Evolutionary conservation across 2,113 vertebrate genomes (phyloP).

Genomic region (Parus major): DNA sequence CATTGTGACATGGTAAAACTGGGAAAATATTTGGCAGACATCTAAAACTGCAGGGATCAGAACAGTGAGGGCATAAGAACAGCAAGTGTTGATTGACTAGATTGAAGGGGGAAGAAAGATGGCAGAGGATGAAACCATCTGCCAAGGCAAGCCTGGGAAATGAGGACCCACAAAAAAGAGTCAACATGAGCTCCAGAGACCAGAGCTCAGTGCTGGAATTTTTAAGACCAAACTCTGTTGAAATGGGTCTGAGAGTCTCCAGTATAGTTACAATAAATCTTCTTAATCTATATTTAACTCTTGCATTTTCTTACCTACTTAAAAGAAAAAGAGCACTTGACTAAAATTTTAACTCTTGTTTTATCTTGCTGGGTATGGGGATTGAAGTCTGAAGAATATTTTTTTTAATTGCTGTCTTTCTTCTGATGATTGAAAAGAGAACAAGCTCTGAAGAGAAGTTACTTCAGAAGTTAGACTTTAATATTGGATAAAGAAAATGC

Average conservation of each 20-base stretch:
- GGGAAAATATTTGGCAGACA: background rate
- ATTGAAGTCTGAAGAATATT: background rate
- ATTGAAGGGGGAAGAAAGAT: background rate
- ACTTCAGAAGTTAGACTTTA: background rate
- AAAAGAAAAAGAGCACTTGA: background rate
- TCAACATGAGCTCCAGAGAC: background rate
- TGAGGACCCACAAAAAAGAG: background rate
- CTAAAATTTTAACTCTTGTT: background rate
- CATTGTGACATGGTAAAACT: background rate
- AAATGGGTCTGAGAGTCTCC: background rate
- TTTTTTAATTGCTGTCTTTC: background rate
- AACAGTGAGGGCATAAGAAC: background rate
- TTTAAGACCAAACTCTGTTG: background rate
- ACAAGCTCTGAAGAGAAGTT: background rate
- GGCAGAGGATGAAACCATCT: background rate
- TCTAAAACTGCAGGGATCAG: background rate
- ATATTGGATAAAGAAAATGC: background rate
- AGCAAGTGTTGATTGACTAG: background rate
- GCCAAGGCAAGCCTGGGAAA: background rate
- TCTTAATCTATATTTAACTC: background rate
- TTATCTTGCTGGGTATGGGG: background rate
- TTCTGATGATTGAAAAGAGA: background rate
- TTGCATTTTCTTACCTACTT: background rate
- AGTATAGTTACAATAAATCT: background rate
- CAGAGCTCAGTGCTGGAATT: background rate